Conservation (phyloP, 2,113 vertebrate species). For the Istiophorus platypterus region DNA sequence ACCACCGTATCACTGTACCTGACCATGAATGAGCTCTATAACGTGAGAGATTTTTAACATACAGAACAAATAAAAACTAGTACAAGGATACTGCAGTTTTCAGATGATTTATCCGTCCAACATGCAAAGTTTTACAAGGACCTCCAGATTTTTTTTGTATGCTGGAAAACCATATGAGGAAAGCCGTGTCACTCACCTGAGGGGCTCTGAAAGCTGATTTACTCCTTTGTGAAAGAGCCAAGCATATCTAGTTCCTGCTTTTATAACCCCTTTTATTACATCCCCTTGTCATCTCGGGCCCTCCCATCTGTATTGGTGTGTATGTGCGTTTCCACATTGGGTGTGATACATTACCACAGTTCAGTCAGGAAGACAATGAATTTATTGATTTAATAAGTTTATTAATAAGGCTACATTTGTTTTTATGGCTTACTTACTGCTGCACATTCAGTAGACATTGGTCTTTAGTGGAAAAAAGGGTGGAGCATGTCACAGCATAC, state of each 20-base stretch:
- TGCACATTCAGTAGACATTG: neutral
- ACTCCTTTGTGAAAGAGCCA: neutral
- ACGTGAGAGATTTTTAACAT: too few species aligned
- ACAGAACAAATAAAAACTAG: neutral
- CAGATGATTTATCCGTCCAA: too few species aligned
- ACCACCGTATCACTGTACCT: neutral
- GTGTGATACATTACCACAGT: neutral
- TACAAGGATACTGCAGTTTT: neutral
- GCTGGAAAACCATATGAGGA: neutral
- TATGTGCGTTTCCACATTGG: neutral
- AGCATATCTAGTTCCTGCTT: slow-evolving; percentile 20
- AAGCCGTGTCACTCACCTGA: slow-evolving; percentile 48
- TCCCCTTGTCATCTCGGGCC: neutral
- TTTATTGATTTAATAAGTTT: slow-evolving; percentile 10
- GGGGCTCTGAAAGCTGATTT: slow-evolving; percentile 14
- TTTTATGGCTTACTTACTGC: slow-evolving; percentile 4
- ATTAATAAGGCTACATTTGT: slow-evolving; percentile 16
- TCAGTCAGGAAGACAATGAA: neutral
- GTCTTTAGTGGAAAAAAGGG: too few species aligned
- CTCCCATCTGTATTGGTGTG: slow-evolving; percentile 31
- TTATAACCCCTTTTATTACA: slow-evolving; percentile 46
- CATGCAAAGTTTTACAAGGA: neutral
- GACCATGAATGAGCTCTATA: neutral
- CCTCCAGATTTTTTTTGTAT: too few species aligned
- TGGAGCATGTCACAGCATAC: too few species aligned